phyloP scores from a whole-genome alignment of 2,113 vertebrate genomes.

The Peucedramus taeniatus region DNA sequence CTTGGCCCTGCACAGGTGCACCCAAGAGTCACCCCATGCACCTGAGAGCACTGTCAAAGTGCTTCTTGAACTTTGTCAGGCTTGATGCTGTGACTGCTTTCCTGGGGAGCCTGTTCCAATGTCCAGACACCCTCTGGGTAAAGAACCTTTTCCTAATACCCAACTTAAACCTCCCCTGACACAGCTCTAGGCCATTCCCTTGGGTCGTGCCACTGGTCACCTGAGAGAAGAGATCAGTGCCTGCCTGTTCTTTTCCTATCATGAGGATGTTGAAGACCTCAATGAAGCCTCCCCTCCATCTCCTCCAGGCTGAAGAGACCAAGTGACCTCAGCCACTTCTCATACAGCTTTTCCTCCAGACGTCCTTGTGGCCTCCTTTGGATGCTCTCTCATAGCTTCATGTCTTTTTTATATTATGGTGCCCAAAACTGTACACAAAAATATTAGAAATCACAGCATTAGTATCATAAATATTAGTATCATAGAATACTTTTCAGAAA shows the following conservation, averaged over 20 bases:
- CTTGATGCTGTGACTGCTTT: neutral
- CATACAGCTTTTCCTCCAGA: neutral
- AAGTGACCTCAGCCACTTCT: neutral
- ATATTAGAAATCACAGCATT: neutral
- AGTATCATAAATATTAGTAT: neutral
- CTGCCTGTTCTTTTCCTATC: neutral
- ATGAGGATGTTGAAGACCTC: neutral
- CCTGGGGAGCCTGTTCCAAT: neutral
- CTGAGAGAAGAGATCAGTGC: neutral
- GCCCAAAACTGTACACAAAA: neutral
- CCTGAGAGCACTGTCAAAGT: neutral
- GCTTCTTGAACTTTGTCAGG: neutral
- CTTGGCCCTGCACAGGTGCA: neutral
- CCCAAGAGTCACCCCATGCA: neutral
- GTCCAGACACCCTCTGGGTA: neutral
- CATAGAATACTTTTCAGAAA: neutral
- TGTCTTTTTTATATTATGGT: neutral
- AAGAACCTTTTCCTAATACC: neutral
- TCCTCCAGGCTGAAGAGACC: neutral
- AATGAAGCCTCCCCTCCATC: neutral
- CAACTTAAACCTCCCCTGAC: neutral
- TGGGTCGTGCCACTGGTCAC: neutral
- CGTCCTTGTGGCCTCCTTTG: neutral
- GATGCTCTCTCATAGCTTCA: neutral
- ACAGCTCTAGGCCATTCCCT: neutral